phyloP scores from a whole-genome alignment of 1,140 invertebrate species.

The Listronotus oregonensis region DNA sequence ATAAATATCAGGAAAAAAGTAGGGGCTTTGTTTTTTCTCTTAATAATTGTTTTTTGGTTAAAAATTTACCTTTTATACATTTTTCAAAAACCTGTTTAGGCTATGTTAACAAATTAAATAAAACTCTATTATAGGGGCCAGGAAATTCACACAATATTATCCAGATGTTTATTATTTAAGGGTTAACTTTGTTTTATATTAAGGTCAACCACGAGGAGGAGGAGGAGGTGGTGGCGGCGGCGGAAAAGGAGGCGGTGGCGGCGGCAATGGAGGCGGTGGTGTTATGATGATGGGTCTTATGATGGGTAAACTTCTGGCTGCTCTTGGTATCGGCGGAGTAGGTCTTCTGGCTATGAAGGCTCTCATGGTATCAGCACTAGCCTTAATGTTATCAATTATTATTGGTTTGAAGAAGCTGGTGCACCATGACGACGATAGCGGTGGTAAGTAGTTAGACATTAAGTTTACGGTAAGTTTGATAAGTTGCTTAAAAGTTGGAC shows the following conservation, averaged over 20 bases:
- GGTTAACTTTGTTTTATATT: too few relatives aligned
- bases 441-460: constrained; percentile 50
- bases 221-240: constrained; percentile 51
- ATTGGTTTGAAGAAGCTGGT: constrained; percentile 73
- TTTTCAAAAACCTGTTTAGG: too few relatives aligned
- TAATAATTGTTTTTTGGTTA: too few relatives aligned
- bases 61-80: too few relatives aligned
- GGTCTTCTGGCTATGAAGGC: constrained; percentile 76
- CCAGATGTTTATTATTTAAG: too few relatives aligned
- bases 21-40: too few relatives aligned
- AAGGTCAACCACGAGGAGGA: constrained; percentile 59
- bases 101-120: too few relatives aligned
- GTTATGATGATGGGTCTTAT: constrained; percentile 70
- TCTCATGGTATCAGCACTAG: constrained; percentile 68
- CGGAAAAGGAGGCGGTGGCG: constrained; percentile 57
- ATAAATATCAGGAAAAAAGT: too few relatives aligned
- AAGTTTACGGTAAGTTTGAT: background rate
- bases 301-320: constrained; percentile 75
- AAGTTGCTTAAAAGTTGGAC: constrained; percentile 7
- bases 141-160: background rate
- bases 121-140: too few relatives aligned
- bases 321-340: constrained; percentile 71
- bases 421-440: constrained; percentile 63
- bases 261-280: constrained; percentile 51
- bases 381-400: constrained; percentile 73